Base-by-base conservation (phyloP, 2,888 invertebrate species). In the Eristalis intricaria region DNA sequence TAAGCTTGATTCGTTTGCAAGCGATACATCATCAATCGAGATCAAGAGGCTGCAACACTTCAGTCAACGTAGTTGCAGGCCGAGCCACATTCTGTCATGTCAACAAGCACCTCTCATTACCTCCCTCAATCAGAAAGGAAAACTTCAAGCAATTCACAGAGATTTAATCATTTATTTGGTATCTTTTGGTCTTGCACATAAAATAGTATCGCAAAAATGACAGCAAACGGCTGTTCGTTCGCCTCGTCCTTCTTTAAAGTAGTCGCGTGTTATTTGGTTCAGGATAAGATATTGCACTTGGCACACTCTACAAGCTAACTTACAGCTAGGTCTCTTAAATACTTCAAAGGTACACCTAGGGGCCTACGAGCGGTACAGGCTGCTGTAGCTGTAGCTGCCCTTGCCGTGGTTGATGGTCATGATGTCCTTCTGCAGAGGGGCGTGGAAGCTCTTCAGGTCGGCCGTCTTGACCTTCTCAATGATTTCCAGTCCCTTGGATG, bases 311-410 rank as follows among this genome's bases (percentile, higher is more conserved):
- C 38, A 38, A 3, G 40, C 32, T 29, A 76, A 23, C 43, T 61
- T 61, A 76, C 19, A 35, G 35, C n/a, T 74, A 74, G 23, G 32
- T 65, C 50, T 23, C 23, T 56, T 26, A 50, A 50, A 23, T 68
- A 73, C n/a, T 7, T 8, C 19, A 19, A 50, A 50, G 8, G 50
- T 19, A 50, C 50, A 10, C 7, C 50, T 50, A n/a, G 50, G 50
- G 19, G 2, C 7, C 50, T 40, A 86, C 11, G 77, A 50, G 40
- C 74, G 68, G 60, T 92, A 92, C 29, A 91, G 88, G 7, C 91
- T 92, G 89, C 92, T 92, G 76, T 92, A 92, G 88, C 92, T 92
- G 61, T 91, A 91, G 50, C 92, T 92, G 0, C 92, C 92, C 81
- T 92, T 92, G 89, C 92, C 92, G 56, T 92, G 92, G 86, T 92